Evolutionary conservation across 2,113 vertebrate species (phyloP), one percentile per base, ranked within the genome.

Genomic region (Poeciliopsis occidentalis): DNA sequence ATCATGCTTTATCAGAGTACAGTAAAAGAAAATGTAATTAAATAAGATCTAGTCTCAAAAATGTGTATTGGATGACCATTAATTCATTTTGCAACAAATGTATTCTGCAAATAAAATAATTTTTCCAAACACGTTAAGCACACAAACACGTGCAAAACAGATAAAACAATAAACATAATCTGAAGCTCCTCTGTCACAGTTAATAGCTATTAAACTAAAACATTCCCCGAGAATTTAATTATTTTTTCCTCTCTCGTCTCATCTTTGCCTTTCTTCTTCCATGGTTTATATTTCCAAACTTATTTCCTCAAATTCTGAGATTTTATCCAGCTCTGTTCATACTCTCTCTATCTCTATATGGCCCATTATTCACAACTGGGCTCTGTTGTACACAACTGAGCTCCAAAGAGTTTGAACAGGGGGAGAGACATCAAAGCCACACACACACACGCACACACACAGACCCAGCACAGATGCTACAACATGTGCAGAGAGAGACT

Each of bases 311-410:
- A 87, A 84, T 83, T 88, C 75, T 74, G 85, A 69, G 77, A 79
- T 76, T 71, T 71, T 83, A 84, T 84, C 76, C 77, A 73, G 64
- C 67, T 75, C 64, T 60, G 32, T 47, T 72, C 75, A 27, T n/a
- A 6, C 10, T 12, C 64, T 66, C 51, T 44, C 75, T 57, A 54
- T 4, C 64, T 64, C 60, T 72, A 61, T 72, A 57, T 71, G 83
- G 80, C 79, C 89, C 87, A 90, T 93, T 91, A 91, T 90, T 88
- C 89, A 87, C 86, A 87, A 89, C 90, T 82, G 31, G 5, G 51
- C 24, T n/a, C 22, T 54, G 73, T 84, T 75, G 64, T 82, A 79
- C 89, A 87, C 86, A 87, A 89, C 90, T 82, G 31, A 19, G 51
- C 24, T n/a, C 22, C 82, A 51, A 41, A 73, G 57, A 69, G 29